These are phyloP conservation scores for Xylocampa areola DNA, from an alignment of 2,888 invertebrate species.

Conservation along the genomic window DNA sequence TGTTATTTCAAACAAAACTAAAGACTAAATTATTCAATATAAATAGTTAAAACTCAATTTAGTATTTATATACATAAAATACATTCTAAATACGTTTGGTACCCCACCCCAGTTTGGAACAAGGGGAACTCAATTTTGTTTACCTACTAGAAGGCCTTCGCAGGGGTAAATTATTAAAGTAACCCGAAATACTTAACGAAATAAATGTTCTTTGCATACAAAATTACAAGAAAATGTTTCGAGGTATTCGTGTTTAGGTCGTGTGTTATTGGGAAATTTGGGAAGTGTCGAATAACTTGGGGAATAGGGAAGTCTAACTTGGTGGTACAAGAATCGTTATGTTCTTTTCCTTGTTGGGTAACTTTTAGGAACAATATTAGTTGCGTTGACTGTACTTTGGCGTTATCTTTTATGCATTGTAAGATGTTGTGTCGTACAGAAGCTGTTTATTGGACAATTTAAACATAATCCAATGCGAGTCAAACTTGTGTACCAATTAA, in stretches of 20 bases:
- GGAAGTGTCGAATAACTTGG: conserved; percentile 36
- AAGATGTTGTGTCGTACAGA: background rate
- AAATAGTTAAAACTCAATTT: conserved; percentile 10
- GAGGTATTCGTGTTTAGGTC: conserved; percentile 4
- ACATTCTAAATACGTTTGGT: conserved; percentile 10
- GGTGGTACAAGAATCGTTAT: conserved; percentile 30
- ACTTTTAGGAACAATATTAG: conserved; percentile 26
- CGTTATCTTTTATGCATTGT: conserved; percentile 4
- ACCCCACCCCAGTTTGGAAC: conserved; percentile 8
- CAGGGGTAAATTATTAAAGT: conserved; percentile 39
- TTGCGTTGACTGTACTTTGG: conserved; percentile 29
- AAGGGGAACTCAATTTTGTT: conserved; percentile 25
- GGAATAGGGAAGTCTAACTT: conserved; percentile 29
- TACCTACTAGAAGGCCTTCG: conserved; percentile 31
- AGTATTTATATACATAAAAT: conserved; percentile 28
- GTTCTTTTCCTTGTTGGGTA: conserved; percentile 23
- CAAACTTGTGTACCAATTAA: too few species aligned
- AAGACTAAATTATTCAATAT: conserved; percentile 14
- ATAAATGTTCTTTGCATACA: conserved; percentile 35
- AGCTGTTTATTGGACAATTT: too few species aligned
- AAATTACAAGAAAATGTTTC: conserved; percentile 30
- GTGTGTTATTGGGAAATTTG: conserved; percentile 18
- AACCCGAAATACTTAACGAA: conserved; percentile 27
- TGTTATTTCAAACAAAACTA: background rate
- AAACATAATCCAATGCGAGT: too few species aligned